phyloP scores from a whole-genome alignment of 2,888 invertebrate genomes.

The Aethes cnicana region DNA sequence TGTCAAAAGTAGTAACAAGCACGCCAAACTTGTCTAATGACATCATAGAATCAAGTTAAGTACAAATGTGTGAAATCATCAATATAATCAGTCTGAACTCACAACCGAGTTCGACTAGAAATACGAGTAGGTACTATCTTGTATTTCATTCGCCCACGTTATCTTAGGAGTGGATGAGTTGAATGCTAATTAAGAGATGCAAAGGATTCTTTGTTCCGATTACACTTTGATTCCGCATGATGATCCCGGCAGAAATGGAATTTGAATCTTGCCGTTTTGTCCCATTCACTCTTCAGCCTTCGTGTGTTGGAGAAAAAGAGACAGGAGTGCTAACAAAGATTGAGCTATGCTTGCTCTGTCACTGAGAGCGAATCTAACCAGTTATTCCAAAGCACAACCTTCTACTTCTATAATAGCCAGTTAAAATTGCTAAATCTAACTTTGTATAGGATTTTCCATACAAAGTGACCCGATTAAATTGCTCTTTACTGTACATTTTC shows the following conservation, averaged over 20 bases:
- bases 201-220: constrained; percentile 53
- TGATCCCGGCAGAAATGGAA: constrained; percentile 42
- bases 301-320: too few species aligned
- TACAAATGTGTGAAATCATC: constrained; percentile 10
- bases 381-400: too few species aligned
- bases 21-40: constrained; percentile 7
- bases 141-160: constrained; percentile 14
- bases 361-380: too few species aligned
- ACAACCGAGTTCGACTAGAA: constrained; percentile 1
- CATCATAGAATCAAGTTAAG: constrained; percentile 6
- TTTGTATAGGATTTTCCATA: too few species aligned
- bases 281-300: too few species aligned
- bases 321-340: too few species aligned
- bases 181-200: constrained; percentile 53
- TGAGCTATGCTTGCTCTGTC: too few species aligned
- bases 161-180: constrained; percentile 41
- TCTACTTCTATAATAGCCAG: too few species aligned
- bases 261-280: too few species aligned
- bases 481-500: too few species aligned
- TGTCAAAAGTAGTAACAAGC: constrained; percentile 16
- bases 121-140: constrained; percentile 2
- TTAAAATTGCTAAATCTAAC: too few species aligned
- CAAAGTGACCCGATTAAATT: too few species aligned
- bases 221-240: constrained; percentile 52
- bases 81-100: background rate